Conservation (phyloP, 53 echinoderm and acorn worm genomes). For the Paracentrotus lividus region DNA sequence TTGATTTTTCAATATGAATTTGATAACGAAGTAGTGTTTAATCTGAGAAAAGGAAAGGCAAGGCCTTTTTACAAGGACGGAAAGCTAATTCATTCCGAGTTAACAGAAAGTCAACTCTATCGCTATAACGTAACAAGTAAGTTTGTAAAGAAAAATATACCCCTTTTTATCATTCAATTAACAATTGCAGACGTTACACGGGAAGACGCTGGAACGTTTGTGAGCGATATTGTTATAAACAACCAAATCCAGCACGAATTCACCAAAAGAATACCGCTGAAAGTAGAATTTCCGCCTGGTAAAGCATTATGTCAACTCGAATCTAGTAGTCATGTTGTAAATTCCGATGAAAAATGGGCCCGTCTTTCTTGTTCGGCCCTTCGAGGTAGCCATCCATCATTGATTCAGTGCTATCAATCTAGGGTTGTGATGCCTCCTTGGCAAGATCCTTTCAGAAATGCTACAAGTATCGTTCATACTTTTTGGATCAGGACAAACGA, state of each 20-base stretch:
- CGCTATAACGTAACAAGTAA: neutral
- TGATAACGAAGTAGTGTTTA: neutral
- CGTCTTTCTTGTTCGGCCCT: neutral
- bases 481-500: neutral
- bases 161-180: neutral
- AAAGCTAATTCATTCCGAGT: neutral
- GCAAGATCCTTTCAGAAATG: neutral
- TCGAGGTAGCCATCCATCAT: neutral
- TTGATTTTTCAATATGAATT: constrained; percentile 8
- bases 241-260: neutral
- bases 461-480: neutral
- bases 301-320: neutral
- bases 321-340: constrained; percentile 12
- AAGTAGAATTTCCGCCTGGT: constrained; percentile 16
- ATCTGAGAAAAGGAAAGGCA: neutral
- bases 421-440: neutral
- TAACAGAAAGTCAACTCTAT: neutral
- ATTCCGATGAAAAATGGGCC: neutral
- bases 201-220: neutral
- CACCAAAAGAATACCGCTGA: neutral
- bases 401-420: neutral
- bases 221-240: neutral
- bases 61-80: neutral
- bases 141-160: neutral
- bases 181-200: neutral